Evolutionary conservation across 2,797 vertebrate genomes (phyloP).

Genomic region (Spea hammondii): DNA sequence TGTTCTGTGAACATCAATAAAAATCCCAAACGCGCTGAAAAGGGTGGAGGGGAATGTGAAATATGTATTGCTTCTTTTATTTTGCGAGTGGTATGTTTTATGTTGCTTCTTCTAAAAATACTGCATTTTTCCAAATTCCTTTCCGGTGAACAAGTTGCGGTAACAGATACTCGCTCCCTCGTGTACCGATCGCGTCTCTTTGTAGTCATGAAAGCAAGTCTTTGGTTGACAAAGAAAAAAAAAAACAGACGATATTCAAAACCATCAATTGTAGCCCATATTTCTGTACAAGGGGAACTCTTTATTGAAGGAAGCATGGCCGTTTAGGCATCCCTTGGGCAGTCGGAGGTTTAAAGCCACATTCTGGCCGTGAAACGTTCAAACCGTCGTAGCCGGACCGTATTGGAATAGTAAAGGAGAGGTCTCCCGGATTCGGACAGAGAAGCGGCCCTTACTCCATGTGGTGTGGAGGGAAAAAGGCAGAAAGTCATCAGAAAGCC

Average conservation of each 20-base stretch:
- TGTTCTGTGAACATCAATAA: constrained; percentile 51
- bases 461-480: constrained; percentile 80
- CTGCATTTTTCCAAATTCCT: constrained; percentile 60
- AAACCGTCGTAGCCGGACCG: constrained; percentile 79
- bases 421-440: constrained; percentile 82
- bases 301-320: constrained; percentile 67
- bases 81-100: constrained; percentile 52
- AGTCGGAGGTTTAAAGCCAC: constrained; percentile 27
- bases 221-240: constrained; percentile 62
- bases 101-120: constrained; percentile 59
- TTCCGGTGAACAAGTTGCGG: constrained; percentile 58
- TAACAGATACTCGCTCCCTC: constrained; percentile 55
- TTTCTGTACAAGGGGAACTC: constrained; percentile 55
- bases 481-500: constrained; percentile 83
- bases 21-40: constrained; percentile 49
- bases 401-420: constrained; percentile 81
- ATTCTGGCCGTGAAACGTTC: constrained; percentile 49
- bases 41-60: constrained; percentile 29
- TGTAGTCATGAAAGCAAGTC: constrained; percentile 60
- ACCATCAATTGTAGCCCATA: constrained; percentile 56
- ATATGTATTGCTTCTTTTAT: constrained; percentile 63
- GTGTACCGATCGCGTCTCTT: constrained; percentile 56
- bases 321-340: constrained; percentile 56
- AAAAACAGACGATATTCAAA: constrained; percentile 49
- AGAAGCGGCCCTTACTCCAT: constrained; percentile 78